Percentiles rank a stretch among this genome's conserved stretches.
Evolutionary conservation across 2,888 invertebrate genomes (phyloP).

Genomic region (Drosophila pseudotakahashii): DNA sequence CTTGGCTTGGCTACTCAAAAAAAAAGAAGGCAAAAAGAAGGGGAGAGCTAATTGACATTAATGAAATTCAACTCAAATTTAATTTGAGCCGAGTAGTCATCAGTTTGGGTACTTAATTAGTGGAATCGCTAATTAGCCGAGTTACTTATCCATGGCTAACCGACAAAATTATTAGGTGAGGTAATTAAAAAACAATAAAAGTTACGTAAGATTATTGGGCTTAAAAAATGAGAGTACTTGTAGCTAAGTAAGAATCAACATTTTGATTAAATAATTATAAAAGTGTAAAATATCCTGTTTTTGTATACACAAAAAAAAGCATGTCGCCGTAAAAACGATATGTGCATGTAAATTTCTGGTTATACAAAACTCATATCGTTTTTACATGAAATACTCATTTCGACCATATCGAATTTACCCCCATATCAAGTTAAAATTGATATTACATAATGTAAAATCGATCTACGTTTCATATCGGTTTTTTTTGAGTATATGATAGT

Average conservation of each 20-base stretch:
- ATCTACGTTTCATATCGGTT: too few relatives aligned
- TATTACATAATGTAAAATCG: too few relatives aligned
- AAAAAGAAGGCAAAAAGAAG: conserved; percentile 14
- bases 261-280: not conserved
- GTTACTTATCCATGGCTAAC: conserved; percentile 7
- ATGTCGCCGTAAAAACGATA: too few relatives aligned
- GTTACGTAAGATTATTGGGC: not conserved
- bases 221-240: not conserved
- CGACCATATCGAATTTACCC: too few relatives aligned
- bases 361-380: too few relatives aligned
- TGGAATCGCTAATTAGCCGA: conserved; percentile 2
- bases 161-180: not conserved
- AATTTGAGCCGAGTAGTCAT: conserved; percentile 19
- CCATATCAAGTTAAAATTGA: too few relatives aligned
- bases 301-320: too few relatives aligned
- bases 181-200: conserved; percentile 7
- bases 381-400: too few relatives aligned
- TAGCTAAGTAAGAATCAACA: not conserved
- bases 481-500: too few relatives aligned
- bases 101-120: conserved; percentile 5
- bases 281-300: not conserved
- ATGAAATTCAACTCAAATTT: conserved; percentile 31
- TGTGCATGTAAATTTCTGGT: too few relatives aligned
- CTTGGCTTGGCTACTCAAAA: not conserved
- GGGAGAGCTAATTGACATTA: conserved; percentile 36